phyloP scores from a whole-genome alignment of 2,113 vertebrate genomes.

The Lepidothrix coronata region DNA sequence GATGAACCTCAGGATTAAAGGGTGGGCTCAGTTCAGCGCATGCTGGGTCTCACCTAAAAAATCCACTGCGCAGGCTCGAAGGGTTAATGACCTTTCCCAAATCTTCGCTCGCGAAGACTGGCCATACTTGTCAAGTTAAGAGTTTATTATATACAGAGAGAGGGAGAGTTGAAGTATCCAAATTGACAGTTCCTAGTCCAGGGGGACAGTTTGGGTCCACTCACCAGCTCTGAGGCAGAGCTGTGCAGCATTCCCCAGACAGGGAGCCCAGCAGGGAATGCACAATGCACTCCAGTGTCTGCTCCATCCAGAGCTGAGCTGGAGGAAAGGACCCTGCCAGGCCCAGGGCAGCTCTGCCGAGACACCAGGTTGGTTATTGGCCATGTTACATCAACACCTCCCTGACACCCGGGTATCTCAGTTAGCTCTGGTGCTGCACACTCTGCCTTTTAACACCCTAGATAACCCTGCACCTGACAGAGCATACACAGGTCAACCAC shows the following conservation, averaged over 20 bases:
- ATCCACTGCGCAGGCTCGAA: no score
- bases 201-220: rapidly evolving
- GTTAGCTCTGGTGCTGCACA: rapidly evolving
- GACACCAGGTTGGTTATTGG: no score
- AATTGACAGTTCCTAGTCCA: background rate
- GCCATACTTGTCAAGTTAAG: no score
- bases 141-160: background rate
- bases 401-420: background rate
- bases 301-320: background rate
- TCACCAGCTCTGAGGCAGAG: background rate
- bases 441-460: background rate
- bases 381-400: background rate
- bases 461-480: background rate
- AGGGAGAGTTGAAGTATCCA: background rate
- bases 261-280: background rate
- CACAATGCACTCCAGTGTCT: background rate
- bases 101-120: no score
- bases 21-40: no score
- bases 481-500: background rate
- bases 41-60: no score
- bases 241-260: background rate
- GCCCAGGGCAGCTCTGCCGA: background rate
- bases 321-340: background rate
- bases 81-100: no score
- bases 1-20: no score